Evolutionary conservation across 1,140 invertebrate genomes (phyloP).

Genomic region (Caligus rogercresseyi): DNA sequence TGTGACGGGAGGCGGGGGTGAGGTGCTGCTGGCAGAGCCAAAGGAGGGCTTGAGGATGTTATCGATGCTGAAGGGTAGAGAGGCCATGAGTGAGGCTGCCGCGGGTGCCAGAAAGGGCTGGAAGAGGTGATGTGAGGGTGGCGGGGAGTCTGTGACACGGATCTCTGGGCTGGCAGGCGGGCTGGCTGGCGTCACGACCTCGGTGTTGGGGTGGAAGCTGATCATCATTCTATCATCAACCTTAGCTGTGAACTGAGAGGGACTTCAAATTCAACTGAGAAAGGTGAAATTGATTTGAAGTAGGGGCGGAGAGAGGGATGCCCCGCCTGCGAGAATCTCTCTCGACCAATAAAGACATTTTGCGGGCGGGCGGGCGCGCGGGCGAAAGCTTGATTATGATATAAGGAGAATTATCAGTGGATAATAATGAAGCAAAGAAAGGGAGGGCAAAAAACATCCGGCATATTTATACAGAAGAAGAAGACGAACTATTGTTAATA

Average conservation of each 20-base stretch:
- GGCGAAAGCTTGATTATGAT: too few species aligned
- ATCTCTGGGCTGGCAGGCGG: slow-evolving; percentile 4
- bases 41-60: slow-evolving; percentile 80
- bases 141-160: slow-evolving; percentile 8
- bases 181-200: background rate
- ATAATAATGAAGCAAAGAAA: too few species aligned
- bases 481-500: too few species aligned
- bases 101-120: slow-evolving; percentile 15
- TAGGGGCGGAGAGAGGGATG: background rate
- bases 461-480: too few species aligned
- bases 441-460: too few species aligned
- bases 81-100: slow-evolving; percentile 16
- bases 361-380: too few species aligned
- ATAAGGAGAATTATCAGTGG: too few species aligned
- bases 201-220: background rate
- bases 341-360: background rate
- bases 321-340: background rate
- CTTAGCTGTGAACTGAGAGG: too few species aligned
- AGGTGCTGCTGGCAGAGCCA: slow-evolving; percentile 33
- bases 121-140: slow-evolving; percentile 1
- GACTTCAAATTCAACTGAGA: too few species aligned
- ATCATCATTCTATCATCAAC: background rate
- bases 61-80: slow-evolving; percentile 73
- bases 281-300: too few species aligned
- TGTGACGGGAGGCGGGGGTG: background rate